Percentiles rank a stretch among this genome's conserved stretches.
phyloP scores from a whole-genome alignment of 2,888 invertebrate species.

The Noctua fimbriata region DNA sequence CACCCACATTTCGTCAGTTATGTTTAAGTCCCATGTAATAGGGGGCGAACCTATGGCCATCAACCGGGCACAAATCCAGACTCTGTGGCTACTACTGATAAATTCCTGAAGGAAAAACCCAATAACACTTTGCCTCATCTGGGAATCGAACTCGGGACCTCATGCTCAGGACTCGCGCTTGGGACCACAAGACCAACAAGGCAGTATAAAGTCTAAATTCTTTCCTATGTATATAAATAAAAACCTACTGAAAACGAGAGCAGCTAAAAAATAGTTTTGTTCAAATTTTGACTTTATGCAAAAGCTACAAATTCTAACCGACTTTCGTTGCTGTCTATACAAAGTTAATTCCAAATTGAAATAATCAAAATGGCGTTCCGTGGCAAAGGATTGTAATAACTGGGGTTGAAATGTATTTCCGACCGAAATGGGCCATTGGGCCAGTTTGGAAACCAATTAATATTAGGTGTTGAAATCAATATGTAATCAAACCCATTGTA shows the following conservation, averaged over 20 bases:
- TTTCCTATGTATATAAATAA: neutral
- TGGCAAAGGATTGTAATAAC: constrained; percentile 32
- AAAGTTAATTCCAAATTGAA: constrained; percentile 49
- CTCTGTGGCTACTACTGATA: too few relatives aligned
- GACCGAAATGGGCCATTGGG: constrained; percentile 22
- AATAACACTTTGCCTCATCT: too few relatives aligned
- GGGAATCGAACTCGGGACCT: too few relatives aligned
- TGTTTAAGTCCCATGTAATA: too few relatives aligned
- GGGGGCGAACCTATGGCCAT: too few relatives aligned
- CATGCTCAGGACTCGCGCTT: too few relatives aligned
- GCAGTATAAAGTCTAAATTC: neutral
- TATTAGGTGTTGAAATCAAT: constrained; percentile 34
- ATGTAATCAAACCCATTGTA: constrained; percentile 2
- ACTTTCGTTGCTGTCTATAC: constrained; percentile 20
- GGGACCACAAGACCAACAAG: too few relatives aligned
- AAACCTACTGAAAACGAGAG: neutral
- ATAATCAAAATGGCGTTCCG: constrained; percentile 53
- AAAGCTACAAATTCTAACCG: neutral
- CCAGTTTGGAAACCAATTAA: constrained; percentile 37
- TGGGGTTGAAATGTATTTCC: constrained; percentile 32
- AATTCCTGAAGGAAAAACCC: too few relatives aligned
- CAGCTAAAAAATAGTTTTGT: neutral
- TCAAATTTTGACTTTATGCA: neutral
- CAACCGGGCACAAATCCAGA: too few relatives aligned
- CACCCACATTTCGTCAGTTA: too few relatives aligned